These are phyloP conservation scores for Neomicropteryx cornuta DNA, from an alignment of 1,140 invertebrate genomes.

Conservation along the genomic window DNA sequence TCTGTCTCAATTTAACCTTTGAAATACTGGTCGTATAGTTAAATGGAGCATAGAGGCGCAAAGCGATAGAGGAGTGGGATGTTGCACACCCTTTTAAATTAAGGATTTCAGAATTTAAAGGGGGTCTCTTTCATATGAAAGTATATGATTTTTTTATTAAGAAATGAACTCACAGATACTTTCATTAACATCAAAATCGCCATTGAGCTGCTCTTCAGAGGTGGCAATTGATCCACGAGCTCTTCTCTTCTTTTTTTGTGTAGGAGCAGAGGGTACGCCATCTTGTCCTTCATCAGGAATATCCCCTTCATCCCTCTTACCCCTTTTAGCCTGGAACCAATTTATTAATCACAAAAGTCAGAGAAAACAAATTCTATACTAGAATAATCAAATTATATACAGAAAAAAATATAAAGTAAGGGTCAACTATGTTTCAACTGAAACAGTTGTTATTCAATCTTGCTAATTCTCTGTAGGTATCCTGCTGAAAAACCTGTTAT, in stretches of 20 bases:
- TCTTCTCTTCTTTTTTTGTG: constrained; percentile 30
- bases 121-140: not conserved
- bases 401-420: not conserved
- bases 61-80: too few relatives aligned
- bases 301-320: constrained; percentile 34
- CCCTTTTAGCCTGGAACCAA: constrained; percentile 32
- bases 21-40: too few relatives aligned
- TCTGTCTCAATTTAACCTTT: not conserved
- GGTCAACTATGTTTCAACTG: not conserved
- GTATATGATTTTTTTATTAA: not conserved
- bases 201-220: constrained; percentile 29
- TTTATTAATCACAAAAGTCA: not conserved
- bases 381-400: not conserved
- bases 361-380: not conserved
- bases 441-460: not conserved
- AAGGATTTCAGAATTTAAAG: constrained; percentile 4
- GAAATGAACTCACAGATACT: constrained; percentile 23
- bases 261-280: constrained; percentile 12
- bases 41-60: too few relatives aligned
- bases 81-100: too few relatives aligned
- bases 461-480: not conserved
- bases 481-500: too few relatives aligned
- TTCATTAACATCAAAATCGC: constrained; percentile 33
- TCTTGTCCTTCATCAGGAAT: constrained; percentile 21
- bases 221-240: constrained; percentile 26